phyloP scores from a whole-genome alignment of 2,888 invertebrate species.

The Drosophila parthenogenetica region DNA sequence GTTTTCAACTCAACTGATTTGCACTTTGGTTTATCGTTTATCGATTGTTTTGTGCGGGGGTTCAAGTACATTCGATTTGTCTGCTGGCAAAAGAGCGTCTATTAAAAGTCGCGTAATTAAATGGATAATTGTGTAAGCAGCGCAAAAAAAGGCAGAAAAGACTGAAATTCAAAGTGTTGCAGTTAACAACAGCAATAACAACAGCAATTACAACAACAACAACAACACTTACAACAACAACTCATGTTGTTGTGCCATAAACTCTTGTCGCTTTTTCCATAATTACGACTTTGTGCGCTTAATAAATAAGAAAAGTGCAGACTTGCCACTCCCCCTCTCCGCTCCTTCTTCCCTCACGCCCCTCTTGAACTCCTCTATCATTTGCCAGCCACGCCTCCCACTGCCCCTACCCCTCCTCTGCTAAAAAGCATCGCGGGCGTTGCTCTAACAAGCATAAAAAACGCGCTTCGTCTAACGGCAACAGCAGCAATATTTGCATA shows the following conservation, averaged over 20 bases:
- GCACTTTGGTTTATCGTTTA: conserved; percentile 51
- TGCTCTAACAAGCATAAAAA: conserved; percentile 67
- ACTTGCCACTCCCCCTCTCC: conserved; percentile 11
- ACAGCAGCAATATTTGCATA: conserved; percentile 65
- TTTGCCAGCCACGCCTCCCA: not conserved
- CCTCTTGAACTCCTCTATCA: not conserved
- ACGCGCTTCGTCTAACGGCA: conserved; percentile 60
- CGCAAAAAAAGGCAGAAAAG: not conserved
- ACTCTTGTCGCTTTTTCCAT: conserved; percentile 69
- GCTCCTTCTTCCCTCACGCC: not conserved
- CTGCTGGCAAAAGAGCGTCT: conserved; percentile 13
- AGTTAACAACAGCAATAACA: conserved; percentile 14
- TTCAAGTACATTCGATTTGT: conserved; percentile 61
- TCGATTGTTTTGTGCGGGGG: conserved; percentile 30
- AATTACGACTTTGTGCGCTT: conserved; percentile 70
- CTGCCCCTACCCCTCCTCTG: conserved; percentile 10
- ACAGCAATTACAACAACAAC: conserved; percentile 4
- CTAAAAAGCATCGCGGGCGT: conserved; percentile 54
- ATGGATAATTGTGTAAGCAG: conserved; percentile 49
- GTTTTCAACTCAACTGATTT: conserved; percentile 24
- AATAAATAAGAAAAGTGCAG: conserved; percentile 71
- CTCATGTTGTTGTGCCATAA: conserved; percentile 50
- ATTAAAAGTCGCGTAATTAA: conserved; percentile 49
- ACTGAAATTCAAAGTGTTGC: conserved; percentile 12
- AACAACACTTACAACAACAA: conserved; percentile 11